Base-by-base conservation (phyloP, 2,113 vertebrate species). In the Meriones unguiculatus region DNA sequence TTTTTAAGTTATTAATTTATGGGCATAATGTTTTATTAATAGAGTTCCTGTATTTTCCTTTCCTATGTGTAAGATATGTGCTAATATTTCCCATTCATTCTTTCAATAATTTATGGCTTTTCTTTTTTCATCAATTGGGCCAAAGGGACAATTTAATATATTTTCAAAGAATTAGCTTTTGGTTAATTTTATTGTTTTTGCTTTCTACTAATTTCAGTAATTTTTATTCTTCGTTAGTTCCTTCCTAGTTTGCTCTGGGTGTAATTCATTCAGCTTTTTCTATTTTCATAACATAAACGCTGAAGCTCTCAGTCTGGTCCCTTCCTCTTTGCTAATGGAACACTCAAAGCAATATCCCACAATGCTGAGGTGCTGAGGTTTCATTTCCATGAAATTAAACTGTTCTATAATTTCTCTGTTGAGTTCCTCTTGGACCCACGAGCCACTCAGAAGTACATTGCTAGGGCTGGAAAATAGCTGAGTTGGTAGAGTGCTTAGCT, bases 131-230 rank as follows among this genome's bases (percentile, higher is more conserved):
- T 54, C 41, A 75, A 59, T 28, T 32, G 65, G 14, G 14, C 35
- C 59, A 85, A 94, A 77, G n/a, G 28, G n/a, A 46, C 50, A 82
- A 50, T 65, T 88, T 82, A 84, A 38, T 62, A 76, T 69, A 35
- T 76, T 92, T 30, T 75, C 46, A 92, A 81, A 92, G 25, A 95
- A 73, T 59, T 41, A 88, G 25, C n/a, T 92, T 77, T 84, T 35
- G 8, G 57, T 8, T 77, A 59, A 73, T 30, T 82, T 88, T 92
- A 38, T 84, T 93, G 69, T 6, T 85, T 93, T 77, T 95, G 20
- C 69, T 88, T 82, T 92, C 50, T 46, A 76, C 50, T 82, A 69
- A n/a, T 70, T 87, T 75, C 69, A 89, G 54, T 84, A 38, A 75
- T 67, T 95, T 69, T 73, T 70, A 38, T 65, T 86, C 17, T 78